A percentile compares a stretch with the other conserved stretches of the same genome.
Evolutionary conservation across 1,140 invertebrate species (phyloP).

Genomic region (Drosophila mauritiana): DNA sequence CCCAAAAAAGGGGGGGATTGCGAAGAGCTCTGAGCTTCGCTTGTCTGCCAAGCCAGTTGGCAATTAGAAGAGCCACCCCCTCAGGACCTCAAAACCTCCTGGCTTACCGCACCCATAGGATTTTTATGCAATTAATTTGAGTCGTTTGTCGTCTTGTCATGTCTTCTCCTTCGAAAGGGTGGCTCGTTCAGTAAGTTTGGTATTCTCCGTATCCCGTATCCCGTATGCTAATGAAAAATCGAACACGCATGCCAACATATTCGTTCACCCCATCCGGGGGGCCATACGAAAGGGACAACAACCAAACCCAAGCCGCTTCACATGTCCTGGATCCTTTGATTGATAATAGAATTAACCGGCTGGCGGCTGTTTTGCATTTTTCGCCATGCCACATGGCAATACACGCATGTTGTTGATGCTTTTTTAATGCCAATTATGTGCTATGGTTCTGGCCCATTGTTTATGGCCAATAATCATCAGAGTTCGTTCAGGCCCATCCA

Average conservation of each 20-base stretch:
- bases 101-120: conserved; percentile 44
- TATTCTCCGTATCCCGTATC: conserved; percentile 46
- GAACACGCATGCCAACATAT: conserved; percentile 63
- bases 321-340: conserved; percentile 58
- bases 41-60: conserved; percentile 67
- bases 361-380: conserved; percentile 72
- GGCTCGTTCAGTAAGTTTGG: not conserved
- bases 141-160: conserved; percentile 75
- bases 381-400: conserved; percentile 61
- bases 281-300: not conserved
- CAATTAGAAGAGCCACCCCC: conserved; percentile 62
- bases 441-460: conserved; percentile 38
- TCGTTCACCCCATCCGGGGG: conserved; percentile 8
- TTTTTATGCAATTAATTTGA: conserved; percentile 83
- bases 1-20: not conserved
- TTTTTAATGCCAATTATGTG: conserved; percentile 80
- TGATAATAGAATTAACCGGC: conserved; percentile 78
- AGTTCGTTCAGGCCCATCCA: conserved; percentile 27
- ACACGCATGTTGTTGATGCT: conserved; percentile 59
- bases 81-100: not conserved
- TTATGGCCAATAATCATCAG: conserved; percentile 79
- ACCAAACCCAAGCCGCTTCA: not conserved
- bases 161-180: conserved; percentile 43
- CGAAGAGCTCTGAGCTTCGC: not conserved
- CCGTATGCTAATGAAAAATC: conserved; percentile 81